Evolutionary conservation across 2,888 invertebrate genomes (phyloP).

Genomic region (Agrotis segetum): DNA sequence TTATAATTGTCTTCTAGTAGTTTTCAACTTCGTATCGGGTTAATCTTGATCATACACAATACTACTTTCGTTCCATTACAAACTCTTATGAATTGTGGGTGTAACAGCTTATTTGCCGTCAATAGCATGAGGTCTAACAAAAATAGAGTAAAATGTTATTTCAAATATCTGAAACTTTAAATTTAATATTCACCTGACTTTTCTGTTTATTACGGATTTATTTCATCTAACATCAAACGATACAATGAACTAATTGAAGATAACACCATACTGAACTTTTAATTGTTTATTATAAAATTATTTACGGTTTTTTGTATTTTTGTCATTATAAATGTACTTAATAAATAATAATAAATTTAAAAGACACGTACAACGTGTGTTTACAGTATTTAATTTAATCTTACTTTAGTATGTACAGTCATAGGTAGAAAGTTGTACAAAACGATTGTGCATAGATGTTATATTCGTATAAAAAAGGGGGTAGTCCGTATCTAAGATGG

Average conservation of each 20-base stretch:
- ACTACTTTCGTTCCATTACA: not conserved
- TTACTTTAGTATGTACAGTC: conserved; percentile 90
- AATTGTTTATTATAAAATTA: conserved; percentile 90
- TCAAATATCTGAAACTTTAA: conserved; percentile 24
- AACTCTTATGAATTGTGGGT: not conserved
- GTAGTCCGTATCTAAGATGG: conserved; percentile 86
- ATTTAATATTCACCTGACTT: conserved; percentile 31
- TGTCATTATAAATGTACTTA: conserved; percentile 89
- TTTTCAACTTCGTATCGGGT: too few species aligned
- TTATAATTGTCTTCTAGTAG: not conserved
- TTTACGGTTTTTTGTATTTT: conserved; percentile 85
- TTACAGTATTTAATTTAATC: conserved; percentile 89
- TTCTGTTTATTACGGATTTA: conserved; percentile 44
- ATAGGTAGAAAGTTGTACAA: conserved; percentile 87
- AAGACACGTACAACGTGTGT: conserved; percentile 90
- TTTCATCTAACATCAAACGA: conserved; percentile 52
- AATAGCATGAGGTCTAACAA: conserved; percentile 2
- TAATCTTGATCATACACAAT: too few species aligned
- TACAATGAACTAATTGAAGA: conserved; percentile 74
- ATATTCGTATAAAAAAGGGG: conserved; percentile 87
- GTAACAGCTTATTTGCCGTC: not conserved
- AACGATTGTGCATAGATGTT: conserved; percentile 77
- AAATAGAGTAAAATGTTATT: conserved; percentile 52
- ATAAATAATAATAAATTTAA: conserved; percentile 87
- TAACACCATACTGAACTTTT: conserved; percentile 83